Conservation (phyloP, 2,888 invertebrate species). For the Chromoteleia sp. region DNA sequence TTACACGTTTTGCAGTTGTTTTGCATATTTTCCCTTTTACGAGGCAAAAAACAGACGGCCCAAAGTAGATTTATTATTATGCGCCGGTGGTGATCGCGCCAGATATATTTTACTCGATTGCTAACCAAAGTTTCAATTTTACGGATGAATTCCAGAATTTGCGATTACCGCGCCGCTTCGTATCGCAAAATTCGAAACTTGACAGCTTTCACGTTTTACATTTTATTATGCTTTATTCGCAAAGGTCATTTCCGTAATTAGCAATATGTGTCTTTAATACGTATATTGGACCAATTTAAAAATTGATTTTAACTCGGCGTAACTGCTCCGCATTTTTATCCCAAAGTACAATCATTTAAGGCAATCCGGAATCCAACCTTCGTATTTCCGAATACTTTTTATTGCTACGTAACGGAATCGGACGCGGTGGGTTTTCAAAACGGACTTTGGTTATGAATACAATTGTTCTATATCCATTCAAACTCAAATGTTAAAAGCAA, state of each 20-base stretch:
- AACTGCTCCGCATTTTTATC: constrained; percentile 15
- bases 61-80: constrained; percentile 48
- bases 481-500: constrained; percentile 16
- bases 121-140: constrained; percentile 52
- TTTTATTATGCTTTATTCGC: constrained; percentile 29
- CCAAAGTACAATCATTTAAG: background rate
- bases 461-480: background rate
- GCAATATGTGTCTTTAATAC: constrained; percentile 30
- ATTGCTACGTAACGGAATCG: background rate
- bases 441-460: no score
- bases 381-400: background rate
- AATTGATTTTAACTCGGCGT: background rate
- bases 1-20: constrained; percentile 50
- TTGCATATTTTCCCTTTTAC: constrained; percentile 28
- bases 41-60: constrained; percentile 26
- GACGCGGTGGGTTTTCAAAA: no score
- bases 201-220: constrained; percentile 26
- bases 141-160: constrained; percentile 38
- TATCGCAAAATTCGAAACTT: constrained; percentile 13
- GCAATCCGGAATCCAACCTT: constrained; percentile 1
- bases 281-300: constrained; percentile 1
- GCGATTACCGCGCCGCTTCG: constrained; percentile 16
- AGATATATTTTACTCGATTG: constrained; percentile 33
- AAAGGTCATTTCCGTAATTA: constrained; percentile 21
- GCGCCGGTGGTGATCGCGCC: constrained; percentile 14